phyloP scores from a whole-genome alignment of 2,888 invertebrate genomes.

The Lepidocyrtoides sp. region DNA sequence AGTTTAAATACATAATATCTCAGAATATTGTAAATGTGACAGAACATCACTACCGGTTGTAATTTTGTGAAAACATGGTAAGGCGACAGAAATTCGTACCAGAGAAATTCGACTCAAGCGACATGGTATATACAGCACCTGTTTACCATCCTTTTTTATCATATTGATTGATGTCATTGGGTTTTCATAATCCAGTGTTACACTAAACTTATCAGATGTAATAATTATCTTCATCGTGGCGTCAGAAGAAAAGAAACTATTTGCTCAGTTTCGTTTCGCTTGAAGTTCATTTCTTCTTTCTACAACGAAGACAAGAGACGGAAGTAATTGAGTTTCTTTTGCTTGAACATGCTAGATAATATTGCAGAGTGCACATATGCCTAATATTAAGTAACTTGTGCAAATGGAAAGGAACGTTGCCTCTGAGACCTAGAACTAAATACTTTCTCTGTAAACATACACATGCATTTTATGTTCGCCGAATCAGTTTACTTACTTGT shows the following conservation, averaged over 20 bases:
- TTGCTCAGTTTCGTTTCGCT: background rate
- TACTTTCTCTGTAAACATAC: background rate
- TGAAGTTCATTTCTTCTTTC: constrained; percentile 16
- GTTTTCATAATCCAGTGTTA: background rate
- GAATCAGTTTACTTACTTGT: constrained; percentile 9
- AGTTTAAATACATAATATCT: too few relatives aligned
- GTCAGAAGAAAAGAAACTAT: background rate
- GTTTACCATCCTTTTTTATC: background rate
- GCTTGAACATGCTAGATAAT: background rate
- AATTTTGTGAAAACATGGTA: too few relatives aligned
- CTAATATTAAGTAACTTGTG: background rate
- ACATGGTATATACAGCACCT: background rate
- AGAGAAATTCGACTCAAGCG: too few relatives aligned
- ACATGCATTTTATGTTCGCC: constrained; percentile 9
- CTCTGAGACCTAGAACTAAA: background rate
- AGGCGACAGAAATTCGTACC: too few relatives aligned
- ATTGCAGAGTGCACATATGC: background rate
- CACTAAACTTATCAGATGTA: too few relatives aligned
- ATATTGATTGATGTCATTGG: background rate
- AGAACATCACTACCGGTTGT: too few relatives aligned
- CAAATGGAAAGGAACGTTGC: background rate
- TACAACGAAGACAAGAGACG: background rate
- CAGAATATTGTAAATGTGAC: too few relatives aligned
- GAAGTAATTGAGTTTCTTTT: background rate
- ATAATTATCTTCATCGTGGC: too few relatives aligned